Conservation (phyloP, 1,140 invertebrate genomes). For the Platorchestia sp. region DNA sequence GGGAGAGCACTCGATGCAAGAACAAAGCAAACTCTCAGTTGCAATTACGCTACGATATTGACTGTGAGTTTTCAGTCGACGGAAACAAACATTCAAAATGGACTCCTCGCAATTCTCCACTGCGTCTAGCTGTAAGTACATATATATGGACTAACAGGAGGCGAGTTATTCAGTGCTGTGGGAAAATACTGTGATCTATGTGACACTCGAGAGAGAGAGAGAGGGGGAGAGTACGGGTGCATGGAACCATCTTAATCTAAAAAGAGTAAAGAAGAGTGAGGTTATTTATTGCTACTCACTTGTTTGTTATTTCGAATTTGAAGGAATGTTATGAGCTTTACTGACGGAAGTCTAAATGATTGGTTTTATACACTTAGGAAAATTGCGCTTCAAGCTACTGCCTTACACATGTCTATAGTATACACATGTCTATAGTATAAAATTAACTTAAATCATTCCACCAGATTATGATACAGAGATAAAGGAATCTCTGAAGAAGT, state of each 20-base stretch:
- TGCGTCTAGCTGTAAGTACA: background rate
- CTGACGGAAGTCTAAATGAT: background rate
- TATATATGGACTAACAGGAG: background rate
- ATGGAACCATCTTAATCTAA: background rate
- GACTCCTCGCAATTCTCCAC: background rate
- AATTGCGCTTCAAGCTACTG: background rate
- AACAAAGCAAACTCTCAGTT: slow-evolving; percentile 53
- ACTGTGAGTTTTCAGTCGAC: slow-evolving; percentile 29
- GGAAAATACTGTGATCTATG: background rate
- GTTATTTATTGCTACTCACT: background rate
- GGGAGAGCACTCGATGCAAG: background rate
- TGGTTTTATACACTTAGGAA: background rate
- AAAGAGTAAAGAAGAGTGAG: background rate
- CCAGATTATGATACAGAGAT: no score
- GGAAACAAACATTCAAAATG: slow-evolving; percentile 37
- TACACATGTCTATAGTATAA: no score
- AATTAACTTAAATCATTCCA: background rate
- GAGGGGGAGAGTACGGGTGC: no score
- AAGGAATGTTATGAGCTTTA: background rate
- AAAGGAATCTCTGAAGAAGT: no score
- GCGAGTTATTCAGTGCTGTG: background rate
- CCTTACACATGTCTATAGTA: background rate
- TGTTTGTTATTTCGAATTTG: background rate
- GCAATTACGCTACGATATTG: slow-evolving; percentile 54
- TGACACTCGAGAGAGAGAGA: background rate